Conservation (phyloP, 2,113 vertebrate genomes). For the Psophia crepitans region DNA sequence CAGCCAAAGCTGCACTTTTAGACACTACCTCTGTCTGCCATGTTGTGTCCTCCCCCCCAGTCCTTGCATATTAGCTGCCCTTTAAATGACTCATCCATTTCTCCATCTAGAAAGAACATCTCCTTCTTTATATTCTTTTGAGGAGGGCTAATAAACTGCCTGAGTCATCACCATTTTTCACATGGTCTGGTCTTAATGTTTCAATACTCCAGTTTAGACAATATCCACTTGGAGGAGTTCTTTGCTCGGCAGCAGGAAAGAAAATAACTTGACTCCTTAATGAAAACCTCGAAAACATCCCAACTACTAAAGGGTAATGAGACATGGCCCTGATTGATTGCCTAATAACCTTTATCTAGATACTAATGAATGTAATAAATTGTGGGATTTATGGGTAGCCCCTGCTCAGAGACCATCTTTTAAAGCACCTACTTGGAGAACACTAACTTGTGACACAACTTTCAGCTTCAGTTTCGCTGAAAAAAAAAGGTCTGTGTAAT, state of each 20-base stretch:
- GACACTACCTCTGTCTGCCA: background rate
- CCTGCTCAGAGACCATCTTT: background rate
- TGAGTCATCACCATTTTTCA: slow-evolving; percentile 30
- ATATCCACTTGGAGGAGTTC: slow-evolving; percentile 31
- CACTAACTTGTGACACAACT: background rate
- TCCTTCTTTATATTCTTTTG: background rate
- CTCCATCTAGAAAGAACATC: background rate
- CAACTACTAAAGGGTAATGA: slow-evolving; percentile 52
- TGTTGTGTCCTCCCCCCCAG: background rate
- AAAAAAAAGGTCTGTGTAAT: background rate
- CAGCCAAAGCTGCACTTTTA: background rate
- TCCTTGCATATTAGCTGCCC: background rate
- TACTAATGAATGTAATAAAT: slow-evolving; percentile 50
- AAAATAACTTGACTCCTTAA: slow-evolving; percentile 44
- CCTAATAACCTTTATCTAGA: slow-evolving; percentile 57
- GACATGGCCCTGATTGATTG: slow-evolving; percentile 36
- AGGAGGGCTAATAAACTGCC: background rate
- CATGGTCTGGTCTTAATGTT: background rate
- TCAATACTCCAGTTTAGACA: slow-evolving; percentile 19
- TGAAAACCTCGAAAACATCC: slow-evolving; percentile 30
- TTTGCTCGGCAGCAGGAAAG: slow-evolving; percentile 22
- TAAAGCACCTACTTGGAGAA: slow-evolving; percentile 1
- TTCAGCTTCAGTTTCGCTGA: background rate
- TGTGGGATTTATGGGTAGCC: slow-evolving; percentile 32
- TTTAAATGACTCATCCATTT: background rate